phyloP scores from a whole-genome alignment of 2,888 invertebrate genomes.

The Drosophila mulleri region DNA sequence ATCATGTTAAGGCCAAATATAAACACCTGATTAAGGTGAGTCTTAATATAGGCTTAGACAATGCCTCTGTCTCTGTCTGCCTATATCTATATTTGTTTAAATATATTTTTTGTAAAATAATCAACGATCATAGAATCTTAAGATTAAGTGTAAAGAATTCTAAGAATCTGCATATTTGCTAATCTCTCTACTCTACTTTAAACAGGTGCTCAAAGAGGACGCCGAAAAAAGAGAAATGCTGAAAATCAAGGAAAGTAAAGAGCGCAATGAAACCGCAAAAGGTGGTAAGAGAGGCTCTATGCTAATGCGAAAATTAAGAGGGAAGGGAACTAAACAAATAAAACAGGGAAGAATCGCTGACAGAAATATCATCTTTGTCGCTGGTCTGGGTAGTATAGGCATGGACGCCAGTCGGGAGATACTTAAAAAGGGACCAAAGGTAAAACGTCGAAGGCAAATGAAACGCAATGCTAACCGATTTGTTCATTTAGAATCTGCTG shows the following conservation, averaged over 20 bases:
- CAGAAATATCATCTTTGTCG: conserved; percentile 7
- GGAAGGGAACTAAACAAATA: background rate
- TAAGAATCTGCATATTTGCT: too few species aligned
- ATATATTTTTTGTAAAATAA: too few species aligned
- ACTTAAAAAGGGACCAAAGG: conserved; percentile 7
- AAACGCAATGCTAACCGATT: background rate
- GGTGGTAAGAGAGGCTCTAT: background rate
- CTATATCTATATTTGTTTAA: background rate
- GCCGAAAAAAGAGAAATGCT: background rate
- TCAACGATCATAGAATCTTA: too few species aligned
- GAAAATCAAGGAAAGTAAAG: background rate
- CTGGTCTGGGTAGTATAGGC: background rate
- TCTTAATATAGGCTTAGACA: background rate
- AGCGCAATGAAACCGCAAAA: too few species aligned
- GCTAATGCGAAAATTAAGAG: background rate
- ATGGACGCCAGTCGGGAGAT: conserved; percentile 1
- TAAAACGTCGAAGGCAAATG: background rate
- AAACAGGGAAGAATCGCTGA: background rate
- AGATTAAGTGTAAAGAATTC: too few species aligned
- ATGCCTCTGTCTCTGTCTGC: too few species aligned
- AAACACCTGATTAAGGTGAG: conserved; percentile 1
- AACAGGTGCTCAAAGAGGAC: background rate
- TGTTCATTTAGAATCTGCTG: background rate
- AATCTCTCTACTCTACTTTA: background rate
- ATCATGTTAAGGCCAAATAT: conserved; percentile 1